phyloP scores from a whole-genome alignment of 2,888 invertebrate genomes.

The Netelia inedita region DNA sequence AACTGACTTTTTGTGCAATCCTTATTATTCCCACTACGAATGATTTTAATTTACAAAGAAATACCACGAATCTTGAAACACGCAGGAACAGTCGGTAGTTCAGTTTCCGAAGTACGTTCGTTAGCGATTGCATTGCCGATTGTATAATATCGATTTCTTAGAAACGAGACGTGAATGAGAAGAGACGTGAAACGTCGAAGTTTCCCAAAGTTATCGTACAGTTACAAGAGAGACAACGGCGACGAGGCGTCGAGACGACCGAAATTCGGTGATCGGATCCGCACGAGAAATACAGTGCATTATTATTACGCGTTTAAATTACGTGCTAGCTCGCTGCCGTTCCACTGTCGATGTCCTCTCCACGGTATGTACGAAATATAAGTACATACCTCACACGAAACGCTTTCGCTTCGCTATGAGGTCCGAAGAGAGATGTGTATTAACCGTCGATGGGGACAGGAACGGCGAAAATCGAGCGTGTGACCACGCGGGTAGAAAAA shows the following conservation, averaged over 20 bases:
- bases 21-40: too few species aligned
- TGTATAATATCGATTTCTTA: too few species aligned
- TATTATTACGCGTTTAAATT: slow-evolving; percentile 62
- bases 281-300: slow-evolving; percentile 24
- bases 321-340: slow-evolving; percentile 40
- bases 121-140: too few species aligned
- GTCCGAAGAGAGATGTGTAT: slow-evolving; percentile 14
- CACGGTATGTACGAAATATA: slow-evolving; percentile 2
- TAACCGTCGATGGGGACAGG: slow-evolving; percentile 49
- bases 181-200: too few species aligned
- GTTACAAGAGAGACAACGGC: not conserved
- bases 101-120: too few species aligned
- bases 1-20: too few species aligned
- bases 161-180: not conserved
- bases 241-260: slow-evolving; percentile 32
- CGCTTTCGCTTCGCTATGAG: slow-evolving; percentile 54
- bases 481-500: slow-evolving; percentile 49
- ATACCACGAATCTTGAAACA: too few species aligned
- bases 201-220: not conserved
- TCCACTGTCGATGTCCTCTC: not conserved
- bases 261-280: slow-evolving; percentile 45
- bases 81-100: too few species aligned
- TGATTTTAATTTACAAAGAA: too few species aligned
- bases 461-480: slow-evolving; percentile 41
- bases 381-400: slow-evolving; percentile 24